Base-by-base conservation (phyloP, 1,140 invertebrate species). In the Dreissena polymorpha region DNA sequence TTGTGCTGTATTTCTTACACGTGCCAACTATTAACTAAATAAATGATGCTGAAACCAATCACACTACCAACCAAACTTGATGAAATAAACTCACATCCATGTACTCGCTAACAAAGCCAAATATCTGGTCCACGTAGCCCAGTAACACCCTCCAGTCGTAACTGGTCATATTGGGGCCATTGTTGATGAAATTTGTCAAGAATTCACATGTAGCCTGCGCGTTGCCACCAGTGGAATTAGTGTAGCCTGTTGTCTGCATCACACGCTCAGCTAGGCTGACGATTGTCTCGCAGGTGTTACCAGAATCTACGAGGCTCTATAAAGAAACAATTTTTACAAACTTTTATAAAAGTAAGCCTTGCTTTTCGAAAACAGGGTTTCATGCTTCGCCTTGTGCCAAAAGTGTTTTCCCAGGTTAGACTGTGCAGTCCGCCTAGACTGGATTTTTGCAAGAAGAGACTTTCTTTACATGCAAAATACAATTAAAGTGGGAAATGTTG, bases 141-240 rank as follows among this genome's bases (percentile, higher is more conserved):
- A 83, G 21, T 0, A 65, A 55, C 13, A 74, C 51, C 25, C 80
- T 74, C 80, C 80, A 83, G 51, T 83, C 72, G 68, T 75, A 83
- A 16, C 23, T 25, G 25, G 80, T 39, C 14, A 49, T 55, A 18
- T 75, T 68, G 12, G 80, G 21, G 21, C 72, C 80, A 73, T 83
- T 83, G 57, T 29, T 67, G 8, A 83, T 39, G 50, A 39, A 83
- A 3, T 50, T 60, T 14, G 74, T 75, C 5, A 83, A 63, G 50
- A 75, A 75, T 6, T 50, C 53, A 29, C 80, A 80, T 0, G 67
- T 51, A 27, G 51, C 50, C 2, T 55, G 63, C n/a, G 71, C 50
- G 13, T 75, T 69, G 8, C 73, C 21, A 23, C 23, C 21, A 23
- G 57, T 5, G 21, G 16, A n/a, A 23, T n/a, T 23, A n/a, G 16